These are phyloP conservation scores for Bombus superbus DNA, from an alignment of 1,140 invertebrate species.

Conservation along the genomic window DNA sequence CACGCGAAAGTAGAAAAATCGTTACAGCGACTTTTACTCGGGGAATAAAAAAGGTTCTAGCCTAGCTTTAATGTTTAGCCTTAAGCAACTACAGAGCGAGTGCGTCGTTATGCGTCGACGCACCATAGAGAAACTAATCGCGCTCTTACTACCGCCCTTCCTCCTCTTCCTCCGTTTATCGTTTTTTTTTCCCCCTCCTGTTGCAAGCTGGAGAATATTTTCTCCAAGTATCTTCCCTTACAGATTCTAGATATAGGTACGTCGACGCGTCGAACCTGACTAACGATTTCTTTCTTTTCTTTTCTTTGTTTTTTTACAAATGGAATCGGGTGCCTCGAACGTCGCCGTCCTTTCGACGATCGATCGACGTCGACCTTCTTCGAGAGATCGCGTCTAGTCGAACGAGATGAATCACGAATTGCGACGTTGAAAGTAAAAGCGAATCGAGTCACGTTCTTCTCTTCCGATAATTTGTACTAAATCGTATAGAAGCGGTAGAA, in stretches of 20 bases:
- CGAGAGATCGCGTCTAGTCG: not conserved
- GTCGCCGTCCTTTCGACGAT: not conserved
- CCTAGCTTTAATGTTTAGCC: conserved; percentile 63
- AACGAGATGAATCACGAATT: too few relatives aligned
- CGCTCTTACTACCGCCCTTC: not conserved
- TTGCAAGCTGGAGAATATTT: not conserved
- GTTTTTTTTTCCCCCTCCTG: too few relatives aligned
- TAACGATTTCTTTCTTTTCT: not conserved
- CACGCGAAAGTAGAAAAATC: conserved; percentile 14
- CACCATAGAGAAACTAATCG: conserved; percentile 29
- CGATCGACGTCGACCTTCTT: not conserved
- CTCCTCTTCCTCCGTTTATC: not conserved
- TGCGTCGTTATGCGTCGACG: conserved; percentile 54
- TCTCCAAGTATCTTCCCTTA: conserved; percentile 4
- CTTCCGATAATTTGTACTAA: too few relatives aligned
- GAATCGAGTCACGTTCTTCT: too few relatives aligned
- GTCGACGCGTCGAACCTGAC: conserved; percentile 36
- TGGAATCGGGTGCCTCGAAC: conserved; percentile 28
- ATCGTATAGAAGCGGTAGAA: too few relatives aligned
- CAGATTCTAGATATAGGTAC: not conserved
- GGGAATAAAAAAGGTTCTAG: conserved; percentile 64
- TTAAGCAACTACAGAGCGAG: conserved; percentile 69
- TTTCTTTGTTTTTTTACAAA: conserved; percentile 9
- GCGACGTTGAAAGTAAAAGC: too few relatives aligned
- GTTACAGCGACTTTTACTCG: conserved; percentile 47